Base-by-base conservation (phyloP, 2,797 vertebrate species). In the Cottoperca gobio region DNA sequence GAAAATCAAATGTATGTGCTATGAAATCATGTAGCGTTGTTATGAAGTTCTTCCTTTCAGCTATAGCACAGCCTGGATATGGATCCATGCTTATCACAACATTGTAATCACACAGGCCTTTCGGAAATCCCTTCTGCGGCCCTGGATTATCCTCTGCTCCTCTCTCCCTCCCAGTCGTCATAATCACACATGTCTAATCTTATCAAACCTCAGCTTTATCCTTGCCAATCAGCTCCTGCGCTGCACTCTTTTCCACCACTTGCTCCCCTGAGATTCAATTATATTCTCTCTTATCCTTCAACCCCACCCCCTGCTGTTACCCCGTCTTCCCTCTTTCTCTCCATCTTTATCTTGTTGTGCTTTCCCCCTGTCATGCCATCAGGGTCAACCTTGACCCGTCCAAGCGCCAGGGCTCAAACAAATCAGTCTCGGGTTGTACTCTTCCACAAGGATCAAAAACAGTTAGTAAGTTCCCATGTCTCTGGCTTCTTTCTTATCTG, bases 331-430 rank as follows among this genome's bases (percentile, higher is more conserved):
- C 78, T 84, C 69, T 89, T 77, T 85, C 80, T 90, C 81, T 89
- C 83, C 84, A 65, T 82, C 77, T 90, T 73, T 90, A 83, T 90
- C 79, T 88, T 14, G 64, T 85, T 91, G 87, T 89, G 72, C 86
- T 87, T 76, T 37, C 82, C 79, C 53, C 79, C 76, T 79, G 72
- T 87, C 76, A 89, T 86, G 90, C 82, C 87, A 86, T 83, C 91
- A 98, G 97, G 97, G 97, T 98, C 95, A 97, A 97, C 95, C 97
- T 98, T 93, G 97, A 98, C 96, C 96, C 97, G 35, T 97, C 97
- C 95, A 98, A 98, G 95, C 96, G 97, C 89, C 97, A 98, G 96
- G 96, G 96, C 93, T 97, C 97, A 95, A 97, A 98, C 94, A 96
- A 97, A 94, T 97, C 97, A 85, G 97, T 98, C 83, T 97, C 97